Evolutionary conservation across 2,888 invertebrate genomes (phyloP).

Genomic region (Atethmia centrago): DNA sequence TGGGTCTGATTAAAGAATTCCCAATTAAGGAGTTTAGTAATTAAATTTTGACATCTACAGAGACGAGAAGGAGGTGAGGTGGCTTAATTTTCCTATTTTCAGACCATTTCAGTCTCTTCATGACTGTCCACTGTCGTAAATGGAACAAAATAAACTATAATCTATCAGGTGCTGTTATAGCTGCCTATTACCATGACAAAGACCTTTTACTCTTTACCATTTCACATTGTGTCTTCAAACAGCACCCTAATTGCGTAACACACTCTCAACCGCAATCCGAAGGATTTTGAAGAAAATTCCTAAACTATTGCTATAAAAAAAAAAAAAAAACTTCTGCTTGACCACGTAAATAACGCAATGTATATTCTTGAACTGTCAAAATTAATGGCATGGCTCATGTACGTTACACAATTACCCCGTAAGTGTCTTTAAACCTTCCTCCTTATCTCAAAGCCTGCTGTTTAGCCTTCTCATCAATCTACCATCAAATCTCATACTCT

Average conservation of each 20-base stretch:
- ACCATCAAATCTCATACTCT: not conserved
- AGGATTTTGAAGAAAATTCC: too few species aligned
- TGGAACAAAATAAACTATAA: not conserved
- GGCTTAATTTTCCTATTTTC: not conserved
- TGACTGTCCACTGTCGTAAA: not conserved
- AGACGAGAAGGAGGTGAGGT: not conserved
- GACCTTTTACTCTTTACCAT: not conserved
- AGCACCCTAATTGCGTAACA: too few species aligned
- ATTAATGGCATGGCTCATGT: too few species aligned
- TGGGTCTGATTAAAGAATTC: not conserved
- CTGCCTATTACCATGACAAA: not conserved
- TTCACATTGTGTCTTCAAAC: not conserved
- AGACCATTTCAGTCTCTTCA: too few species aligned
- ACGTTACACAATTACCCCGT: too few species aligned
- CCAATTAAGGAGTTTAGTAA: not conserved
- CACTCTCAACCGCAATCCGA: too few species aligned
- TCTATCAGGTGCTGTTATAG: not conserved
- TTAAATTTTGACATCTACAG: not conserved
- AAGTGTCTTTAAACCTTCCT: not conserved
- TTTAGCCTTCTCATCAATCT: not conserved
- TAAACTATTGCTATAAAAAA: too few species aligned
- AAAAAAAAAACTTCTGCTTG: too few species aligned
- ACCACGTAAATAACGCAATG: too few species aligned
- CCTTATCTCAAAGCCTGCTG: not conserved
- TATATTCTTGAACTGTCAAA: too few species aligned